These are phyloP conservation scores for Hipparchia sbordonii DNA, from an alignment of 2,888 invertebrate genomes.

Conservation along the genomic window DNA sequence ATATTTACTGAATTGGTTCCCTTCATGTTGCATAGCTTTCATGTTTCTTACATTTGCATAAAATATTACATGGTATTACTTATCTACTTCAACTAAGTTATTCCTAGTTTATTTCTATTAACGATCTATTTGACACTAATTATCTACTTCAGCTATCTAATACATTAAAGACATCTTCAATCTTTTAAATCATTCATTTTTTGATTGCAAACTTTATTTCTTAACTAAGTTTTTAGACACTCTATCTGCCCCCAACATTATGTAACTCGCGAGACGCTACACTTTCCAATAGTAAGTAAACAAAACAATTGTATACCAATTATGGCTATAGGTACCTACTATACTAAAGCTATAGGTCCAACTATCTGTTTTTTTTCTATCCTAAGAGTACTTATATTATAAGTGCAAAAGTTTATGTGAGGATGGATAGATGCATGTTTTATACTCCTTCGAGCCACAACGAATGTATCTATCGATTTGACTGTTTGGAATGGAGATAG, in stretches of 20 bases:
- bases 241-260: neutral
- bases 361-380: too few relatives aligned
- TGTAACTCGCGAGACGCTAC: neutral
- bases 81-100: neutral
- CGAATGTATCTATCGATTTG: too few relatives aligned
- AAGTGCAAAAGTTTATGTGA: too few relatives aligned
- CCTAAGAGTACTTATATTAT: too few relatives aligned
- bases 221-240: neutral
- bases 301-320: neutral
- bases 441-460: too few relatives aligned
- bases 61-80: neutral
- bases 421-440: too few relatives aligned
- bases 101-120: neutral
- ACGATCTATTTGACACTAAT: neutral
- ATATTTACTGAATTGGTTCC: neutral
- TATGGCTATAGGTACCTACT: too few relatives aligned
- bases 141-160: neutral
- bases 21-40: conserved; percentile 8
- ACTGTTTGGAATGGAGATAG: too few relatives aligned
- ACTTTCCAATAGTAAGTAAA: neutral
- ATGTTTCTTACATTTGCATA: neutral
- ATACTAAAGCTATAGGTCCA: too few relatives aligned
- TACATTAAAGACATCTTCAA: neutral
- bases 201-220: neutral
- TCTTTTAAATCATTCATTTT: neutral